These are phyloP conservation scores for Rhagoletis pomonella DNA, from an alignment of 1,140 invertebrate genomes.

Conservation along the genomic window DNA sequence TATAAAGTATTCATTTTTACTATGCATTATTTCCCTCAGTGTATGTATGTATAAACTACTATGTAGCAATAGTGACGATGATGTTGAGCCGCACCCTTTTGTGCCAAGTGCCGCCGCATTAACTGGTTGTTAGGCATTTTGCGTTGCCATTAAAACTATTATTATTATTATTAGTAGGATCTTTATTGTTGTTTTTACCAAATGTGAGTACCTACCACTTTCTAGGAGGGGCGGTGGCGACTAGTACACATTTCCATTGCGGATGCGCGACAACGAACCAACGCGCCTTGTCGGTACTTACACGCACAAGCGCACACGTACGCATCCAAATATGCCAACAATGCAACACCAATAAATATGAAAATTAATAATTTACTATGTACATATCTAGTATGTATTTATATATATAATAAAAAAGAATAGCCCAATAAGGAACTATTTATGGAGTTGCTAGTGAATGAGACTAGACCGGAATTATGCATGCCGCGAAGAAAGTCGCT, in stretches of 20 bases:
- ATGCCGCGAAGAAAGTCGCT: not conserved
- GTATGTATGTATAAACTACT: too few relatives aligned
- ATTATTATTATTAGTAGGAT: not conserved
- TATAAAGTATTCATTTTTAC: too few relatives aligned
- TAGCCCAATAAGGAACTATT: constrained; percentile 9
- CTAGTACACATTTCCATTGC: not conserved
- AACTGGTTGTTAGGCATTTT: not conserved
- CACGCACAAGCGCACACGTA: not conserved
- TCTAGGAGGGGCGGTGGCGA: not conserved
- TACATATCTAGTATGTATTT: not conserved
- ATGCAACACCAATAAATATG: constrained; percentile 32
- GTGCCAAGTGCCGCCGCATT: not conserved
- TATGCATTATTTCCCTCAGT: too few relatives aligned
- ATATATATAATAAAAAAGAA: not conserved
- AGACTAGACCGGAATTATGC: not conserved
- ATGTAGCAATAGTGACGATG: not conserved
- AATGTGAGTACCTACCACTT: not conserved
- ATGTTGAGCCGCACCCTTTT: constrained; percentile 1
- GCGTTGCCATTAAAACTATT: constrained; percentile 41
- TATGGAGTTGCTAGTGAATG: not conserved
- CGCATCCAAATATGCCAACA: not conserved
- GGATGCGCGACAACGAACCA: not conserved
- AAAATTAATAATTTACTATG: constrained; percentile 42
- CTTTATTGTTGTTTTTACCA: not conserved
- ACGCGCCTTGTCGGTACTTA: not conserved